These are phyloP conservation scores for Hydropsyche tenuis DNA, from an alignment of 1,140 invertebrate species.

Conservation along the genomic window DNA sequence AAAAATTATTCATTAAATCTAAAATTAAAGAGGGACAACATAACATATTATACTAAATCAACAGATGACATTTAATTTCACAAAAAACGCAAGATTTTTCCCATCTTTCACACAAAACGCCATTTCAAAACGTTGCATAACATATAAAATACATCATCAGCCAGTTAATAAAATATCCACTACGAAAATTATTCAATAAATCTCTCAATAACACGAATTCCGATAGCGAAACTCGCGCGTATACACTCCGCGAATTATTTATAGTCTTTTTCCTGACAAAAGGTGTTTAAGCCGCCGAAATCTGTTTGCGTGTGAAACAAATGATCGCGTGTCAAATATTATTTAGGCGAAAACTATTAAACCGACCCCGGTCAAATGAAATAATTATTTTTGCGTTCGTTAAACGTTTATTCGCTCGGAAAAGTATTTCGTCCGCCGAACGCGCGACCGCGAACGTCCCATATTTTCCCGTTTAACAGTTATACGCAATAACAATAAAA, in stretches of 20 bases:
- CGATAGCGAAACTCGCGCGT: not conserved
- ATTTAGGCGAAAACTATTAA: conserved; percentile 41
- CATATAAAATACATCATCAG: too few relatives aligned
- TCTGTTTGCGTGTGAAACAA: conserved; percentile 40
- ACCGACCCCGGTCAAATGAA: conserved; percentile 32
- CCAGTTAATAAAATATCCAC: not conserved
- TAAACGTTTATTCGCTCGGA: conserved; percentile 21
- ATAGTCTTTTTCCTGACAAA: conserved; percentile 36
- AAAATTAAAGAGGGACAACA: too few relatives aligned
- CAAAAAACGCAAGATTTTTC: too few relatives aligned
- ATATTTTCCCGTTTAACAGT: not conserved
- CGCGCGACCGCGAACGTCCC: not conserved
- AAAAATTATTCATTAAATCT: too few relatives aligned
- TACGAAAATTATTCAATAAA: not conserved
- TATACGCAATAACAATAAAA: conserved; percentile 25
- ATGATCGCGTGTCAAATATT: conserved; percentile 41
- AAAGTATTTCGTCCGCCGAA: not conserved
- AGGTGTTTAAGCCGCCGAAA: conserved; percentile 37
- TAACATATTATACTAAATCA: too few relatives aligned
- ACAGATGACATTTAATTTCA: too few relatives aligned
- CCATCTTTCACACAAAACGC: too few relatives aligned
- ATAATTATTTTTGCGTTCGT: conserved; percentile 41
- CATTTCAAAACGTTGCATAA: too few relatives aligned
- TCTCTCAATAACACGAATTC: not conserved
- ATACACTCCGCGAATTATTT: conserved; percentile 25